Evolutionary conservation across 2,888 invertebrate species (phyloP), one percentile per base, ranked within the genome.

Genomic region (Pteria penguin): DNA sequence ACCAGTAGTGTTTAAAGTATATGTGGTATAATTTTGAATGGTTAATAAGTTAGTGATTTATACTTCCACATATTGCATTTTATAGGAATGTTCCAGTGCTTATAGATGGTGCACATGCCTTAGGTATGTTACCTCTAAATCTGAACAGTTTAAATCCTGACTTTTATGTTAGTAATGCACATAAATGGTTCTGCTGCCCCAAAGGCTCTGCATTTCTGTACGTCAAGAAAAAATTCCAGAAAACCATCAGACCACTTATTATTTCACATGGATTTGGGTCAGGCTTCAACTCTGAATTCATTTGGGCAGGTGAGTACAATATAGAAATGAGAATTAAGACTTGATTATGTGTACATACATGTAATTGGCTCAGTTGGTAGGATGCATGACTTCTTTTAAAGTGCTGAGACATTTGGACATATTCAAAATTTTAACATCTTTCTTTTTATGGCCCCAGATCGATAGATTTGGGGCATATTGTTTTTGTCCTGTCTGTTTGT

Each of bases 41-140:
- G n/a, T n/a, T n/a, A n/a, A n/a, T n/a, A n/a, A n/a, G n/a, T n/a
- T n/a, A n/a, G n/a, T n/a, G n/a, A n/a, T n/a, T n/a, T 27, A 29
- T 29, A 61, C 36, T n/a, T 57, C 11, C 22, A 57, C 22, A 22
- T 22, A 57, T 45, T 8, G 26, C 58, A 18, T 32, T n/a, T 80
- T 80, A 18, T 79, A 89, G 89, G 70, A 82, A 85, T 63, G 80
- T 90, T 63, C 84, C 81, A 32, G 89, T 91, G 1, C 80, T 91
- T 22, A 81, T 92, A 54, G 92, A 92, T 83, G 92, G 91, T 5
- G 92, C 92, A 22, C 92, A 92, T 84, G 88, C 87, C n/a, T 75
- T 91, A 22, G 91, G 91, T 22, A 76, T 85, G 27, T 68, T 90
- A 4, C 80, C 82, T 14, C 70, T 91, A 22, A 76, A 88, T 57